phyloP scores from a whole-genome alignment of 2,797 vertebrate species.

The Anabacerthia variegaticeps region DNA sequence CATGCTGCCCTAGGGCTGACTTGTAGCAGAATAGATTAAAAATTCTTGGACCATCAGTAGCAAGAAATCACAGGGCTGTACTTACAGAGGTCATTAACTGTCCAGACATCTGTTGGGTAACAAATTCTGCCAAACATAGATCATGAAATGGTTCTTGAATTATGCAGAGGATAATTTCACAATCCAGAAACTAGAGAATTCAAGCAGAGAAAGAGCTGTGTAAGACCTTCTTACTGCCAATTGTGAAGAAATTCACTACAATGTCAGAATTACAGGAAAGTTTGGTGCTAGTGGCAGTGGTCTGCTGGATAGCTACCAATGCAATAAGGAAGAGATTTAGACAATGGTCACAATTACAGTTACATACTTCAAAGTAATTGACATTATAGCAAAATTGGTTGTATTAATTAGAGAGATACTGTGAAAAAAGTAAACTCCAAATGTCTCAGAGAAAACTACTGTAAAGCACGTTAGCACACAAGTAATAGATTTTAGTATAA shows the following conservation, averaged over 20 bases:
- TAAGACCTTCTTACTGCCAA: conserved; percentile 18
- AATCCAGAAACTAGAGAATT: conserved; percentile 59
- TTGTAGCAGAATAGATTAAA: conserved; percentile 32
- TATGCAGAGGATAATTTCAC: conserved; percentile 57
- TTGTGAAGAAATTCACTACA: neutral
- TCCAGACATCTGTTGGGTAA: conserved; percentile 59
- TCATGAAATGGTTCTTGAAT: conserved; percentile 24
- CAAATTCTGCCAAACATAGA: conserved; percentile 60
- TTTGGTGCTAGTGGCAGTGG: neutral
- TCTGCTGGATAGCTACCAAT: neutral
- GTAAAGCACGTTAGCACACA: neutral
- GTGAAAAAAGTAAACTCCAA: neutral
- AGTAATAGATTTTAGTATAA: neutral
- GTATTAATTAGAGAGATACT: neutral
- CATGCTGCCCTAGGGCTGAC: neutral
- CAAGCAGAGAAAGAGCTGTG: conserved; percentile 36
- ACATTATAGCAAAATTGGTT: neutral
- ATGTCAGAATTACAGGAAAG: neutral
- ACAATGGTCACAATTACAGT: neutral
- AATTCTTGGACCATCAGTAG: conserved; percentile 31
- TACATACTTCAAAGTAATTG: neutral
- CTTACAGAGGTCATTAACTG: conserved; percentile 59
- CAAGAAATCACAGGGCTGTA: conserved; percentile 43
- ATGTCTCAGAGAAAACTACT: neutral
- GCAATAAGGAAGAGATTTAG: neutral